phyloP scores from a whole-genome alignment of 2,113 vertebrate species.

The Naja naja region DNA sequence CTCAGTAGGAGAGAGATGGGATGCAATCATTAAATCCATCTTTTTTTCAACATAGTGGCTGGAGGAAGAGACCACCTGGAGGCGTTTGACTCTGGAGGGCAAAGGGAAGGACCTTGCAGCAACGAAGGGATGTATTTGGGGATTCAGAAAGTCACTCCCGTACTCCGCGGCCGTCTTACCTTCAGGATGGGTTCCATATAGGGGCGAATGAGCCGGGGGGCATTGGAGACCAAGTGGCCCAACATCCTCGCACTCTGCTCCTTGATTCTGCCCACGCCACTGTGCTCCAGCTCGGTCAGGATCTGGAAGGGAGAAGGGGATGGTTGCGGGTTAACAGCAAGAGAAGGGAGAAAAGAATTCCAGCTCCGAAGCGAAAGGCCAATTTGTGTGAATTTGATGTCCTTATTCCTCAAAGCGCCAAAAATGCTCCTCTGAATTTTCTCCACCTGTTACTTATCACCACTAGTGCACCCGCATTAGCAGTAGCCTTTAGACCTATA shows the following conservation, averaged over 20 bases:
- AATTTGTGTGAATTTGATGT: neutral
- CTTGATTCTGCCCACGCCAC: slow-evolving; percentile 96
- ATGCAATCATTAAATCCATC: neutral
- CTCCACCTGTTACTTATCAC: neutral
- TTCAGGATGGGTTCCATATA: slow-evolving; percentile 99
- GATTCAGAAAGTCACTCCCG: neutral
- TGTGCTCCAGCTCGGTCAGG: slow-evolving; percentile 94
- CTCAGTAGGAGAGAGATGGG: neutral
- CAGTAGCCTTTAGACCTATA: neutral
- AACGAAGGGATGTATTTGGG: too few relatives aligned
- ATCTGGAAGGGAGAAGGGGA: slow-evolving; percentile 77
- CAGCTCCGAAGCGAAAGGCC: rapidly evolving
- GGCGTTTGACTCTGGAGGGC: neutral
- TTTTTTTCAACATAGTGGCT: neutral
- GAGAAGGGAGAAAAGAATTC: too few relatives aligned
- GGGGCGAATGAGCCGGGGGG: slow-evolving; percentile 93
- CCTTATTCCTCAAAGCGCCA: neutral
- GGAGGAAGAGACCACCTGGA: neutral
- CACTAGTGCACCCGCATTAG: neutral
- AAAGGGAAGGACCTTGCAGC: neutral
- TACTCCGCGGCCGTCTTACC: slow-evolving; percentile 65
- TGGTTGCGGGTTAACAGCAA: neutral
- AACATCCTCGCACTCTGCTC: slow-evolving; percentile 97
- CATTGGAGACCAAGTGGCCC: slow-evolving; percentile 94
- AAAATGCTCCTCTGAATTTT: neutral